Base-by-base conservation (phyloP, 2,888 invertebrate genomes). In the Drosophila suboccidentalis region DNA sequence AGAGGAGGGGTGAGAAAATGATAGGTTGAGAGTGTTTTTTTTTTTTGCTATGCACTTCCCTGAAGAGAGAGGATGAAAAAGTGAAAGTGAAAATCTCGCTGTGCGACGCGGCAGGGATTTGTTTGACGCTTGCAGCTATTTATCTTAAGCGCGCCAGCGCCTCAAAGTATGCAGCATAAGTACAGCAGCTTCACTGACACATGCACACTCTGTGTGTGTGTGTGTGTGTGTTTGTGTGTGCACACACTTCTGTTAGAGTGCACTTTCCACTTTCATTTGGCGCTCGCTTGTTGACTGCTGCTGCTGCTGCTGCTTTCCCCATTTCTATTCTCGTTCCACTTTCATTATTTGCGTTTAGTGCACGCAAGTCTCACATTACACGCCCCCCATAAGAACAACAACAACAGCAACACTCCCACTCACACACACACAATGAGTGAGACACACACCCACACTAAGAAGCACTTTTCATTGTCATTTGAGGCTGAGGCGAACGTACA, bases 251-350 rank as follows among this genome's bases (percentile, higher is more conserved):
- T 75, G 41, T 59, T 75, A 66, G 71, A 87, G 84, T 89, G 84
- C 89, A 87, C 87, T 84, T 89, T 84, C 79, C 82, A 89, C 87
- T 83, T 83, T 88, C 85, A 84, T 87, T 87, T 84, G 73, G 50
- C 71, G 75, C 82, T 78, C 73, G 87, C 87, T 89, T 84, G 85
- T 84, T 87, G 83, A 84, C 29, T 29, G 29, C 29, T 29, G 29
- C 29, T 29, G 26, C 26, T 26, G 26, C 87, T 89, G 68, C 82
- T 64, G 68, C 64, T 65, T 61, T 49, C 61, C 55, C 50, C 46
- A 17, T 34, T 44, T 46, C 17, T 34, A 32, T 15, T 6, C 43
- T 57, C 58, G 58, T 57, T 47, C 75, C 57, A 79, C 73, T 84
- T 82, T 87, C 73, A 79, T 82, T 84, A 84, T 87, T 89, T 84